Base-by-base conservation (phyloP, 2,797 vertebrate genomes). In the Neosilurus mollespiculum region DNA sequence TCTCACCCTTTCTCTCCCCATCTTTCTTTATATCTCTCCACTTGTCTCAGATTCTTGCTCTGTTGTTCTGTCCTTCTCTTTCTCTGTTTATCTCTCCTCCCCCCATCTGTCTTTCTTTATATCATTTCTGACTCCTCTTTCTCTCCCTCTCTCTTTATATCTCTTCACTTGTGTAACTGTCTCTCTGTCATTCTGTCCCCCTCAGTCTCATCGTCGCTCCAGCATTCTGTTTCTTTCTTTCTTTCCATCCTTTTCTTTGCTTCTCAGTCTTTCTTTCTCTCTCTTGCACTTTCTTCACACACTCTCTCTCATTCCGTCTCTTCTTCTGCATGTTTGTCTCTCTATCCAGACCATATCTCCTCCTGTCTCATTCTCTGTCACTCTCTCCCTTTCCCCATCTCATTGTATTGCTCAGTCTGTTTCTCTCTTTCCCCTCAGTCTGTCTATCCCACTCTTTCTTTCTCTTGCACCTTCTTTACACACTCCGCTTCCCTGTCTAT, bases 271-370 rank as follows among this genome's bases (percentile, higher is more conserved):
- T 14, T 34, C 53, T 22, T 18, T 80, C 81, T 11, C 26, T 81
- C 82, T 86, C 14, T 24, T 14, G 1, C 58, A 65, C 15, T 26
- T 30, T 59, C 2, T 12, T 43, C 4, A 43, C 30, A 20, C 72
- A n/a, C 58, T 78, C 89, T 0, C 14, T 54, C 30, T 30, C 30
- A 30, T 80, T 86, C 30, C 70, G 79, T 76, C 59, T 53, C 16
- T 70, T 26, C 20, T 22, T n/a, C 69, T 22, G 18, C 53, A 86
- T n/a, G 66, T 75, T 37, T 59, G 11, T 9, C 5, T 64, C 26
- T n/a, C 12, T 71, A 22, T 43, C 11, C 30, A 30, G 30, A 30
- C 30, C 12, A 2, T n/a, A 43, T 71, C 11, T 53, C 12, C 12
- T 4, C 18, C 16, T 24, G 9, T 22, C 18, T 53, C 34, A 14